phyloP scores from a whole-genome alignment of 2,797 vertebrate genomes.

The Nannoperca obscura region DNA sequence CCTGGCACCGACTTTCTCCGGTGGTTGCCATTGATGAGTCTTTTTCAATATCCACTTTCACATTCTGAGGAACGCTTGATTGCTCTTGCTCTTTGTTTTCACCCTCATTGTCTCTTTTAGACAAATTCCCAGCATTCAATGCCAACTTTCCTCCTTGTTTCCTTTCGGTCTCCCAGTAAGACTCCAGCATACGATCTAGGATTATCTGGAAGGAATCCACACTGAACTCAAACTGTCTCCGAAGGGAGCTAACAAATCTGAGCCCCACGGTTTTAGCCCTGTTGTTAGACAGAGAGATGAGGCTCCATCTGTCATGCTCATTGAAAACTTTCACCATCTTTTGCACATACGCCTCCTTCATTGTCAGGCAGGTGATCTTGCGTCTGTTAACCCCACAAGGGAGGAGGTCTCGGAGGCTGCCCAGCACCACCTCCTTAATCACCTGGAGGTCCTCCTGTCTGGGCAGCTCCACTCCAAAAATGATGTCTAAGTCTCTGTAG shows the following conservation, averaged over 20 bases:
- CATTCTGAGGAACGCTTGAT: constrained; percentile 11
- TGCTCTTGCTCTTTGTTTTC: constrained; percentile 49
- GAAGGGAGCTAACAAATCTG: constrained; percentile 93
- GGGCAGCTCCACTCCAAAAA: constrained; percentile 93
- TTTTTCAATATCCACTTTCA: constrained; percentile 39
- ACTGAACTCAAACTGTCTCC: constrained; percentile 97
- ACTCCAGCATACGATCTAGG: constrained; percentile 90
- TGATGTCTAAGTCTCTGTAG: constrained; percentile 96
- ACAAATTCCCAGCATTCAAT: constrained; percentile 41
- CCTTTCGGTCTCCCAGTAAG: constrained; percentile 87
- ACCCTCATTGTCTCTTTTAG: constrained; percentile 44
- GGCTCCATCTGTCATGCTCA: constrained; percentile 94
- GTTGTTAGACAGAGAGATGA: constrained; percentile 96
- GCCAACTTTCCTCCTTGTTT: constrained; percentile 58
- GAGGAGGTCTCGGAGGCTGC: constrained; percentile 89
- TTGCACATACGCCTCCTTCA: constrained; percentile 98
- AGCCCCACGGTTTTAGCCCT: constrained; percentile 95
- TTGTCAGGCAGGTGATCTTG: constrained; percentile 93
- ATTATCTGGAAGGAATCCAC: constrained; percentile 98
- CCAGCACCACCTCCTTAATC: constrained; percentile 93
- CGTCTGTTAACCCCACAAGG: constrained; percentile 92
- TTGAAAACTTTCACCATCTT: constrained; percentile 99
- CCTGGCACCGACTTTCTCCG: constrained; percentile 17
- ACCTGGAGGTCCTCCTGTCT: constrained; percentile 94
- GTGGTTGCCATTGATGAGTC: constrained; percentile 23